Evolutionary conservation across 2,113 vertebrate genomes (phyloP).

Genomic region (Haliaeetus leucogaster): DNA sequence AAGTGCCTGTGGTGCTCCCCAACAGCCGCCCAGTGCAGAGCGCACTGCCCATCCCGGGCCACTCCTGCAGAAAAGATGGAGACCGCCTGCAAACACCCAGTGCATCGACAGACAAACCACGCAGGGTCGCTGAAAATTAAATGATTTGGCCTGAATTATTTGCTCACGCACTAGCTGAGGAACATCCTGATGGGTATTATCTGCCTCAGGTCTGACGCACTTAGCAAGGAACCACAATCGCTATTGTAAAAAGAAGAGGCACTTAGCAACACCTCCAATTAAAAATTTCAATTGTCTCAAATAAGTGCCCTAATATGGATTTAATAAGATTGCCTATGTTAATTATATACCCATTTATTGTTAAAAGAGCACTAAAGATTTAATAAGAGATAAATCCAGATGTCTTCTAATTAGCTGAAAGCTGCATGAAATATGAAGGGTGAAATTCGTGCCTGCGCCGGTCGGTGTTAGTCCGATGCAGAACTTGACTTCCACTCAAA

Average conservation of each 20-base stretch:
- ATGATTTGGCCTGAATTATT: background rate
- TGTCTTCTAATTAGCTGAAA: constrained; percentile 4
- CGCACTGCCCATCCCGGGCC: fast-evolving
- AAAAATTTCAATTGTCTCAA: background rate
- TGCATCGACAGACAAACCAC: too few species aligned
- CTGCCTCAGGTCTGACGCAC: background rate
- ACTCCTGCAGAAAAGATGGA: background rate
- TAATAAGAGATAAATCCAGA: constrained; percentile 16
- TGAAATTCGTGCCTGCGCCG: fast-evolving
- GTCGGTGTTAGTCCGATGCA: fast-evolving
- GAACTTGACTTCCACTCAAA: background rate
- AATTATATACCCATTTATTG: constrained; percentile 14
- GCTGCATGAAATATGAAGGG: background rate
- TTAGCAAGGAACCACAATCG: background rate
- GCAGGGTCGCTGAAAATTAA: fast-evolving
- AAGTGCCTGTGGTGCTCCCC: background rate
- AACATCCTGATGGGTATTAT: background rate
- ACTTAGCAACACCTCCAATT: background rate
- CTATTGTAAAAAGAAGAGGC: background rate
- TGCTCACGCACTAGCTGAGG: background rate
- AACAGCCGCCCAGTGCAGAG: fast-evolving
- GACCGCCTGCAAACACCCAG: fast-evolving
- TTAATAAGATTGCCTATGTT: background rate
- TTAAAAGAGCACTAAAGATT: background rate
- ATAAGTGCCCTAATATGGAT: background rate